A percentile compares a stretch with the other conserved stretches of the same genome.
phyloP scores from a whole-genome alignment of 2,888 invertebrate genomes.

The Galerucella pusilla region DNA sequence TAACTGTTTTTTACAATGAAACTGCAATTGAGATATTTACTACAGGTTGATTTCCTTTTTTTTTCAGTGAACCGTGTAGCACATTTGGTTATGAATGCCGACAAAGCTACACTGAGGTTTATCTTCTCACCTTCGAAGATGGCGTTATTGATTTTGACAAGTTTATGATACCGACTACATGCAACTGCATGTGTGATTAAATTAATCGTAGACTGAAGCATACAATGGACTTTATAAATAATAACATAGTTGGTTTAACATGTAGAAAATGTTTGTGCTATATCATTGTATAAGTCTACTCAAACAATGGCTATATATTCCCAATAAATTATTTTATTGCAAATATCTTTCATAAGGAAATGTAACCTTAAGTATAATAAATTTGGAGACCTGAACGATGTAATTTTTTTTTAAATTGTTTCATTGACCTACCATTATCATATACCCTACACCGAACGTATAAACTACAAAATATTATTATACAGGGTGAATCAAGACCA shows the following conservation, averaged over 20 bases:
- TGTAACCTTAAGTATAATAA: too few relatives aligned
- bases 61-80: slow-evolving; percentile 23
- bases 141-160: slow-evolving; percentile 39
- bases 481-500: too few relatives aligned
- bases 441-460: too few relatives aligned
- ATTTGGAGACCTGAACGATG: too few relatives aligned
- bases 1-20: background rate
- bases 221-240: background rate
- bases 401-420: too few relatives aligned
- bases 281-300: too few relatives aligned
- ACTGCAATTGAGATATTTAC: background rate
- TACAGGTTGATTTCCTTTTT: background rate
- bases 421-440: too few relatives aligned
- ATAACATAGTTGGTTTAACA: background rate
- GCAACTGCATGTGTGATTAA: slow-evolving; percentile 34
- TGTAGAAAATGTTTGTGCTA: background rate
- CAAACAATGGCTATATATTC: too few relatives aligned
- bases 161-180: slow-evolving; percentile 41
- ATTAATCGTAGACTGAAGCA: slow-evolving; percentile 3
- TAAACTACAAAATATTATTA: too few relatives aligned
- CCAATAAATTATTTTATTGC: too few relatives aligned
- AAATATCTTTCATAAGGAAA: too few relatives aligned
- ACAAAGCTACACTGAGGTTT: slow-evolving; percentile 34
- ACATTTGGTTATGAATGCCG: slow-evolving; percentile 31
- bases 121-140: slow-evolving; percentile 38